Evolutionary conservation across 2,888 invertebrate species (phyloP).

Genomic region (Amphipoea oculea): DNA sequence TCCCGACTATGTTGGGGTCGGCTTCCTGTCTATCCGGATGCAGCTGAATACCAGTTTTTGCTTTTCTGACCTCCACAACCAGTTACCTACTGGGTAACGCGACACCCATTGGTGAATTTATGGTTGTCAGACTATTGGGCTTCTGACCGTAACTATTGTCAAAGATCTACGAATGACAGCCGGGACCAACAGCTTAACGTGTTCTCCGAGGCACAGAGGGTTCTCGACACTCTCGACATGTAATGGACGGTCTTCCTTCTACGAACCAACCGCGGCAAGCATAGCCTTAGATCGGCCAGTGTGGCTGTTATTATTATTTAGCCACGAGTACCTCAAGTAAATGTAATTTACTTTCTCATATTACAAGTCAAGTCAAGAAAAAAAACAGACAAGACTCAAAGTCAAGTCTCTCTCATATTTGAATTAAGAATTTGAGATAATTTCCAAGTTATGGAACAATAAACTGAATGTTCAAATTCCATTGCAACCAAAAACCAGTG

Average conservation of each 20-base stretch:
- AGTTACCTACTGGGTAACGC: not conserved
- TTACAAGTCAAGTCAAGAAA: not conserved
- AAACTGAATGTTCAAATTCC: too few species aligned
- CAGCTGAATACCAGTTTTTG: not conserved
- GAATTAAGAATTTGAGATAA: too few species aligned
- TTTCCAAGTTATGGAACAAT: too few species aligned
- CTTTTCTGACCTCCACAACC: not conserved
- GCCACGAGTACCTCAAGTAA: not conserved
- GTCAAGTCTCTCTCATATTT: not conserved
- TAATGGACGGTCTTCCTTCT: not conserved
- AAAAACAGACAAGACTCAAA: too few species aligned
- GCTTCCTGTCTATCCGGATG: not conserved
- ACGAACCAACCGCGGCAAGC: not conserved
- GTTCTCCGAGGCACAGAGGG: not conserved
- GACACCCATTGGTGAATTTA: not conserved
- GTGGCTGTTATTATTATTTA: not conserved
- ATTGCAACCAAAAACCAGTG: too few species aligned
- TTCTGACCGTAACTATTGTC: not conserved
- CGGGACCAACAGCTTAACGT: not conserved
- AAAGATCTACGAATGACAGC: not conserved
- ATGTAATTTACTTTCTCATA: not conserved
- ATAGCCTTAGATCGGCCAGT: not conserved
- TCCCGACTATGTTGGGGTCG: not conserved
- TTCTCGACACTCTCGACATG: not conserved
- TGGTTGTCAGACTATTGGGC: not conserved